phyloP scores from a whole-genome alignment of 2,888 invertebrate species.

The Myopa tessellatipennis region DNA sequence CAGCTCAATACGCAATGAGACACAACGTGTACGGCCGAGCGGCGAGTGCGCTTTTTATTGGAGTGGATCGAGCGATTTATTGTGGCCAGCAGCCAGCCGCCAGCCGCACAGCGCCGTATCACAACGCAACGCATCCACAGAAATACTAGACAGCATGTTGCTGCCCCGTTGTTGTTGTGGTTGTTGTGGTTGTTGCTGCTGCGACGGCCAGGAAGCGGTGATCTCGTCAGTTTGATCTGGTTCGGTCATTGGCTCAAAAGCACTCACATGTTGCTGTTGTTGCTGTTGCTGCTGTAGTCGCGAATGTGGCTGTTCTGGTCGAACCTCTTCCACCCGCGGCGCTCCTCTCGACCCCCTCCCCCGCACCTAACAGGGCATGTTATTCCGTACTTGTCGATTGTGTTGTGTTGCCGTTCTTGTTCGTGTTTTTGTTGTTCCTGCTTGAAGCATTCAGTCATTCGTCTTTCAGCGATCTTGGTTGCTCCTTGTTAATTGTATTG shows the following conservation, averaged over 20 bases:
- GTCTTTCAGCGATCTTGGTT: not conserved
- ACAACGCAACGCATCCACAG: not conserved
- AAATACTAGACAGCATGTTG: not conserved
- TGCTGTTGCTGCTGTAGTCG: slow-evolving; percentile 15
- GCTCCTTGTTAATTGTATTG: not conserved
- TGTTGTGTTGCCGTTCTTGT: not conserved
- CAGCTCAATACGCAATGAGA: slow-evolving; percentile 50
- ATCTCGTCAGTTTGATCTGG: slow-evolving; percentile 34
- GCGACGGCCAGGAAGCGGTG: slow-evolving; percentile 27
- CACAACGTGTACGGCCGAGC: not conserved
- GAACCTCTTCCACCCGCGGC: not conserved
- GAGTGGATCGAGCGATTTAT: slow-evolving; percentile 29
- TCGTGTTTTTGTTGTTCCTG: not conserved
- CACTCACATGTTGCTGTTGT: slow-evolving; percentile 16
- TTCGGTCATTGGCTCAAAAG: slow-evolving; percentile 23
- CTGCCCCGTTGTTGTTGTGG: not conserved
- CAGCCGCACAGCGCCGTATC: not conserved
- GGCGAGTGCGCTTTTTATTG: slow-evolving; percentile 17
- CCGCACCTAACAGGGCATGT: not conserved
- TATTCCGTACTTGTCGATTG: not conserved
- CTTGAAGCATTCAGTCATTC: not conserved
- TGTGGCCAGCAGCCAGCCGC: slow-evolving; percentile 3
- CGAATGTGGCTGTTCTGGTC: not conserved
- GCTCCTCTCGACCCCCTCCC: not conserved
- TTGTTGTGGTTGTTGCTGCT: not conserved